Evolutionary conservation across 2,888 invertebrate species (phyloP), one percentile per base, ranked within the genome.

Genomic region (Clepsis dumicolana): DNA sequence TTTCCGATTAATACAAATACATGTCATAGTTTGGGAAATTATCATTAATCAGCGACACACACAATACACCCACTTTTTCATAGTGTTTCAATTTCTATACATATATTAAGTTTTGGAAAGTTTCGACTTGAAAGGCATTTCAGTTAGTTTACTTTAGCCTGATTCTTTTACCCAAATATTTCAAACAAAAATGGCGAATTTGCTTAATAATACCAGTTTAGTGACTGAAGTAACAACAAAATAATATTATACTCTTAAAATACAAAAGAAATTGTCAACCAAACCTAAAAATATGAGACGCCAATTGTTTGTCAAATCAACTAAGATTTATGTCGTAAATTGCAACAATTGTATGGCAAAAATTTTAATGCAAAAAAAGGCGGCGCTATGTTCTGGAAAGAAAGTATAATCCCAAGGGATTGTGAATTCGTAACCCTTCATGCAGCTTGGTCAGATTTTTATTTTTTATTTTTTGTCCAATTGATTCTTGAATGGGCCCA

Each of bases 321-420:
- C 65, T 60, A 79, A 75, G 74, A 79, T 77, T 80, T 76, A 77
- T 79, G 74, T 78, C 62, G 32, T 44, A 65, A 35, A 77, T 80
- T 83, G 82, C 80, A 76, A 83, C 78, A 80, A 78, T 79, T 78
- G 70, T 71, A 61, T 60, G 53, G 67, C 48, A 64, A 48, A 67
- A 50, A 52, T 64, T 52, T 59, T 25, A 24, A 41, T 53, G 27
- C 14, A 71, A 24, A 69, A 68, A 60, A 57, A 52, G 77, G 77
- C 88, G 90, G 90, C 91, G 91, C 90, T 89, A 85, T 84, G 83
- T 83, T 86, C 80, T 75, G 75, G 77, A 85, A 86, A 65, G 73
- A 76, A 59, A 62, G 4, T 24, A 5, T 89, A 89, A 91, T 90
- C 91, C 85, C 84, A 59, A 78, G 86, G 89, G 83, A 78, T 86